Evolutionary conservation across 2,888 invertebrate genomes (phyloP), one percentile per base, ranked within the genome.

Genomic region (Limnephilus marmoratus): DNA sequence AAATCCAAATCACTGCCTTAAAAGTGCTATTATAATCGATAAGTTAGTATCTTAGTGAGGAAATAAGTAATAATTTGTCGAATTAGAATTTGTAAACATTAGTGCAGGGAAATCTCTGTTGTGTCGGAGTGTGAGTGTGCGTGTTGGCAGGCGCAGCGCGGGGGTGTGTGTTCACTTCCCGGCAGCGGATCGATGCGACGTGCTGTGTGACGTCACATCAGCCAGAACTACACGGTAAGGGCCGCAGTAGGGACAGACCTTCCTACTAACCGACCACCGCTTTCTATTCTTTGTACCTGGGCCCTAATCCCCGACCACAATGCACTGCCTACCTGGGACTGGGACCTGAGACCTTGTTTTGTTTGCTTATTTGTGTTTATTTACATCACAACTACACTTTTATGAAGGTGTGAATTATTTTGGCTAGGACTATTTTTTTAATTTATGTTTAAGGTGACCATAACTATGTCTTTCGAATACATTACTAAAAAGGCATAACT

Each of bases 151-250:
- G 53, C 37, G 81, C 45, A 95, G 95, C 94, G 95, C 95, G 95
- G 95, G 95, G 95, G 95, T 95, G 95, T 95, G 94, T 94, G 88
- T 94, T 94, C 94, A 94, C 94, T 94, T 94, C 94, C 94, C 91
- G 80, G 81, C 81, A 45, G 49, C 81, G 89, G 91, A 91, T 91
- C 91, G 91, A 91, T 91, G 91, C 88, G 91, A 90, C 91, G 88
- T 91, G 91, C 91, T 90, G 83, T 53, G 89, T 91, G 91, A 89
- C 91, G 89, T 91, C 91, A 91, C 88, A 29, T n/a, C 45, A 89
- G 24, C 88, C 89, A 85, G 89, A 87, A 80, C 81, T 81, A 68
- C 89, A 85, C 86, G 91, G 91, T 91, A 91, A 91, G 91, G 89
- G 89, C 82, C 41, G 82, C 85, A 85, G 85, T 34, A 7, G 82